Conservation (phyloP, 2,797 vertebrate genomes). For the Prunella strophiata region DNA sequence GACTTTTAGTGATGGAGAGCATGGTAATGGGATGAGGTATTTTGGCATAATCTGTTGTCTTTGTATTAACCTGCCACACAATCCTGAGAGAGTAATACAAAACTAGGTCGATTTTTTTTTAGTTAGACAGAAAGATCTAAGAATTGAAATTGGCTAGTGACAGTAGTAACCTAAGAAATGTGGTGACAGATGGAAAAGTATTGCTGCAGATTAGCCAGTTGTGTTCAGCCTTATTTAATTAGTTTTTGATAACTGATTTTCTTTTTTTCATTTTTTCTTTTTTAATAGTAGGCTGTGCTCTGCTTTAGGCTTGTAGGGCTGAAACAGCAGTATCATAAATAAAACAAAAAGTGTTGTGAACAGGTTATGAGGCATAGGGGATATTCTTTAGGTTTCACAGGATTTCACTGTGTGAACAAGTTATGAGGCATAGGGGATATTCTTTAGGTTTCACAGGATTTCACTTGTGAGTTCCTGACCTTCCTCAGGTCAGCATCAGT, state of each 20-base stretch:
- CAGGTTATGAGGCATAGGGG: fast-evolving
- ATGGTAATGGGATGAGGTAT: background rate
- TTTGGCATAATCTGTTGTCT: background rate
- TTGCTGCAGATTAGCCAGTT: background rate
- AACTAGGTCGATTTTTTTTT: background rate
- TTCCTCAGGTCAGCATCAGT: background rate
- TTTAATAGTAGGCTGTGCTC: background rate
- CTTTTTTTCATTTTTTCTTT: background rate
- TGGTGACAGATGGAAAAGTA: background rate
- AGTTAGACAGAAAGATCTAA: background rate
- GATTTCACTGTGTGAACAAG: background rate
- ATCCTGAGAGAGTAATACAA: background rate
- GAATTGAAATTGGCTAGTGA: background rate
- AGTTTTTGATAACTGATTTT: background rate
- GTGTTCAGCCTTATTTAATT: background rate
- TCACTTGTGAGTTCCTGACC: background rate
- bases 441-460: background rate
- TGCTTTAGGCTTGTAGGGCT: background rate
- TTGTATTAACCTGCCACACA: background rate
- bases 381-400: background rate
- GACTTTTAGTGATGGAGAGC: background rate
- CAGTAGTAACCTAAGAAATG: background rate
- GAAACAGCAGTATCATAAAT: background rate
- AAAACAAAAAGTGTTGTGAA: background rate
- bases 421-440: background rate